A percentile compares a stretch with the other conserved stretches of the same genome.
Evolutionary conservation across 2,888 invertebrate genomes (phyloP).

Genomic region (Melanophora roralis): DNA sequence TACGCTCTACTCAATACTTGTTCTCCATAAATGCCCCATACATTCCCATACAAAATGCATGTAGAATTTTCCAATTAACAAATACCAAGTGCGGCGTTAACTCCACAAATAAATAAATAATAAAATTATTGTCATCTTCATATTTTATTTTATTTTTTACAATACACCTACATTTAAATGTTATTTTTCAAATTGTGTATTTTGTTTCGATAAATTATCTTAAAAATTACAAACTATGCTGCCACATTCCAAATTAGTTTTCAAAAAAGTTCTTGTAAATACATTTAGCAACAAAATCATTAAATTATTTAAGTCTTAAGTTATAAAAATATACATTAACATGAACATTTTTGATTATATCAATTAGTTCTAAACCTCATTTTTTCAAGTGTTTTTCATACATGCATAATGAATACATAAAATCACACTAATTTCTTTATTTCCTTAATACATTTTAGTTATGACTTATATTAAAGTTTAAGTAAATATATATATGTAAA

Average conservation of each 20-base stretch:
- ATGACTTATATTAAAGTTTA: conserved; percentile 49
- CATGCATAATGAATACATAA: conserved; percentile 10
- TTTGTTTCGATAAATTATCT: conserved; percentile 3
- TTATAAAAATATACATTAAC: background rate
- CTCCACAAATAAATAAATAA: no score
- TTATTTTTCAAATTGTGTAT: conserved; percentile 6
- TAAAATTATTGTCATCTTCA: no score
- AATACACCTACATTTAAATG: background rate
- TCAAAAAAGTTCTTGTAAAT: conserved; percentile 22
- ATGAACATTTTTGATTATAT: conserved; percentile 24
- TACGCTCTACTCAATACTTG: no score
- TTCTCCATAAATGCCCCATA: no score
- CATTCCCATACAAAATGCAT: no score
- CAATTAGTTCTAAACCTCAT: conserved; percentile 1
- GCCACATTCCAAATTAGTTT: conserved; percentile 54
- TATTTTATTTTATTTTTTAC: background rate
- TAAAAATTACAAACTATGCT: conserved; percentile 28
- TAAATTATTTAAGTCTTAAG: conserved; percentile 19
- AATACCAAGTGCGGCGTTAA: no score
- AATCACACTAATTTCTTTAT: conserved; percentile 29
- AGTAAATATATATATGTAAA: conserved; percentile 22
- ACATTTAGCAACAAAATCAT: conserved; percentile 38
- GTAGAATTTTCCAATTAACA: no score
- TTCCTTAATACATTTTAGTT: conserved; percentile 55
- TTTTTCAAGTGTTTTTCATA: conserved; percentile 4